Conservation (phyloP, 2,888 invertebrate species). For the Drosophila parthenogenetica region DNA sequence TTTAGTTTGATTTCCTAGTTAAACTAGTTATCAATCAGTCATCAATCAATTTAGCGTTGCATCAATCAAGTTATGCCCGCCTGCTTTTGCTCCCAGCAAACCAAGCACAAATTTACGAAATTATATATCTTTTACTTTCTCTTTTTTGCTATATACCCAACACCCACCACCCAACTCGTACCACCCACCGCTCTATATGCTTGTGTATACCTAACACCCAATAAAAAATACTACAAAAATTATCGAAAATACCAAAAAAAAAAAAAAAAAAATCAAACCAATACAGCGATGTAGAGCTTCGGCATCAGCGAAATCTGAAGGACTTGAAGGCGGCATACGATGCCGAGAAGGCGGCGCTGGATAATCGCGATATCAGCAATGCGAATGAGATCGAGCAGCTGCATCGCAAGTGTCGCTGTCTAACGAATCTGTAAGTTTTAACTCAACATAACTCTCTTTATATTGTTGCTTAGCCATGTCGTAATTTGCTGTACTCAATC, state of each 20-base stretch:
- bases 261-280: slow-evolving; percentile 6
- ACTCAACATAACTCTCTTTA: slow-evolving; percentile 10
- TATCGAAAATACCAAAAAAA: slow-evolving; percentile 25
- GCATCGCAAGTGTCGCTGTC: slow-evolving; percentile 86
- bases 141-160: slow-evolving; percentile 53
- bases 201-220: slow-evolving; percentile 44
- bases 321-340: slow-evolving; percentile 84
- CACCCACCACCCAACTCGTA: slow-evolving; percentile 2
- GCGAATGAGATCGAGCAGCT: slow-evolving; percentile 87
- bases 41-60: not conserved
- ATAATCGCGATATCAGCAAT: slow-evolving; percentile 86
- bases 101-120: slow-evolving; percentile 13
- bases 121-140: slow-evolving; percentile 53
- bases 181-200: slow-evolving; percentile 31
- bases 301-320: slow-evolving; percentile 84
- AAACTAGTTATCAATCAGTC: not conserved
- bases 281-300: slow-evolving; percentile 86
- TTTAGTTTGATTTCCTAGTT: too few species aligned
- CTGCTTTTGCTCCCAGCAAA: slow-evolving; percentile 27
- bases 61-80: slow-evolving; percentile 33
- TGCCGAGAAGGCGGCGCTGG: slow-evolving; percentile 83
- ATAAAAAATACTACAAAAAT: slow-evolving; percentile 23
- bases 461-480: slow-evolving; percentile 63
- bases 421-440: slow-evolving; percentile 87
- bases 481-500: slow-evolving; percentile 46